phyloP scores from a whole-genome alignment of 2,113 vertebrate species.

The Gobiocypris rarus region DNA sequence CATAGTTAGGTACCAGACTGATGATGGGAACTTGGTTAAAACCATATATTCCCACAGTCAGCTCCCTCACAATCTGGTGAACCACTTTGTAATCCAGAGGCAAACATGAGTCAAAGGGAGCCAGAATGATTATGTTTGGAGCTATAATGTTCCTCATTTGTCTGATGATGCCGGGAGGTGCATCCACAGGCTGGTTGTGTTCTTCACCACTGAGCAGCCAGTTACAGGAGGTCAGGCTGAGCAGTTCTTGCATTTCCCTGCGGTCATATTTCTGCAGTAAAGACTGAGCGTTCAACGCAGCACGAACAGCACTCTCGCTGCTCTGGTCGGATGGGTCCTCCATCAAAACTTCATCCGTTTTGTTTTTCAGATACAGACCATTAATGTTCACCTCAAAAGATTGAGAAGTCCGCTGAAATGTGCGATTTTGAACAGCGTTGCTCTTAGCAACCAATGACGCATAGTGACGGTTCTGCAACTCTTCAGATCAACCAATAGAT shows the following conservation, averaged over 20 bases:
- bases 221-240: constrained; percentile 63
- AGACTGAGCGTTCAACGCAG: constrained; percentile 70
- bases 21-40: constrained; percentile 78
- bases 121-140: constrained; percentile 67
- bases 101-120: constrained; percentile 65
- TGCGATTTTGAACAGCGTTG: constrained; percentile 24
- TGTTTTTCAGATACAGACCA: not conserved
- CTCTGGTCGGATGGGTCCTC: constrained; percentile 48
- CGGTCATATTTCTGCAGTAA: constrained; percentile 75
- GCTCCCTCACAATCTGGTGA: constrained; percentile 77
- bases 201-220: constrained; percentile 73
- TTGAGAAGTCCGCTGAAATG: not conserved
- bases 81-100: constrained; percentile 73
- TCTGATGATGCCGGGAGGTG: constrained; percentile 69
- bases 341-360: not conserved
- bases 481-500: constrained; percentile 19
- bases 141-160: constrained; percentile 68
- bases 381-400: not conserved
- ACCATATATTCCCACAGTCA: constrained; percentile 75
- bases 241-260: constrained; percentile 73
- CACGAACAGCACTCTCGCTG: constrained; percentile 62
- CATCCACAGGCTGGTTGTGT: constrained; percentile 54
- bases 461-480: not conserved
- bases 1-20: constrained; percentile 72
- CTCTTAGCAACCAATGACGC: constrained; percentile 48